phyloP scores from a whole-genome alignment of 2,113 vertebrate species.

The Spea multiplicata region DNA sequence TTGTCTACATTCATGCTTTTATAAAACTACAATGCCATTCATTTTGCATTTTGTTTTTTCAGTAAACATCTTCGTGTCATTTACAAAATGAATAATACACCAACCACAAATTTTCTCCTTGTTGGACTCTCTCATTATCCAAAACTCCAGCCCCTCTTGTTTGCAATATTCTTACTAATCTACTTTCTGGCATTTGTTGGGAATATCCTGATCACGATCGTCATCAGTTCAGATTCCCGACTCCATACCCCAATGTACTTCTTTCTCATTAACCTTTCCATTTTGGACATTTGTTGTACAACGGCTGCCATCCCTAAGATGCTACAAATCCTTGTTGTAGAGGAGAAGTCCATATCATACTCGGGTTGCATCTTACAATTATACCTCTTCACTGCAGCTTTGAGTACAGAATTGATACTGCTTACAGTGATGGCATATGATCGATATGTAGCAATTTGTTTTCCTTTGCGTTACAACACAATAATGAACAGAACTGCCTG shows the following conservation, averaged over 20 bases:
- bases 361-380: constrained; percentile 27
- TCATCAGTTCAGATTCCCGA: constrained; percentile 25
- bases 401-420: constrained; percentile 20
- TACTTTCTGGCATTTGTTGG: constrained; percentile 35
- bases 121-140: constrained; percentile 34
- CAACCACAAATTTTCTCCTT: constrained; percentile 10
- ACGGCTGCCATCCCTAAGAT: constrained; percentile 50
- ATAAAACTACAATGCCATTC: no score
- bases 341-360: constrained; percentile 29
- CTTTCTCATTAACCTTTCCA: constrained; percentile 50
- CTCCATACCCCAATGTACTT: constrained; percentile 54
- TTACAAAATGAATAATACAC: constrained; percentile 27
- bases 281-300: constrained; percentile 52
- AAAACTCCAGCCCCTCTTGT: constrained; percentile 24
- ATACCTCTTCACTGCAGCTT: constrained; percentile 3
- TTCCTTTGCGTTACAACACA: constrained; percentile 21
- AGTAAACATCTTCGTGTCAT: neutral
- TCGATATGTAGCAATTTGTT: constrained; percentile 38
- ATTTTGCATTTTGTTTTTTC: neutral
- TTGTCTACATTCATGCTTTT: no score
- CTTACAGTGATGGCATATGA: constrained; percentile 37
- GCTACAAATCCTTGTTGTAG: constrained; percentile 25
- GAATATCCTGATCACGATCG: constrained; percentile 45
- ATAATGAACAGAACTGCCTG: constrained; percentile 21
- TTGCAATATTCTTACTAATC: constrained; percentile 38